Evolutionary conservation across 2,113 vertebrate genomes (phyloP).

Genomic region (Seriola aureovittata): DNA sequence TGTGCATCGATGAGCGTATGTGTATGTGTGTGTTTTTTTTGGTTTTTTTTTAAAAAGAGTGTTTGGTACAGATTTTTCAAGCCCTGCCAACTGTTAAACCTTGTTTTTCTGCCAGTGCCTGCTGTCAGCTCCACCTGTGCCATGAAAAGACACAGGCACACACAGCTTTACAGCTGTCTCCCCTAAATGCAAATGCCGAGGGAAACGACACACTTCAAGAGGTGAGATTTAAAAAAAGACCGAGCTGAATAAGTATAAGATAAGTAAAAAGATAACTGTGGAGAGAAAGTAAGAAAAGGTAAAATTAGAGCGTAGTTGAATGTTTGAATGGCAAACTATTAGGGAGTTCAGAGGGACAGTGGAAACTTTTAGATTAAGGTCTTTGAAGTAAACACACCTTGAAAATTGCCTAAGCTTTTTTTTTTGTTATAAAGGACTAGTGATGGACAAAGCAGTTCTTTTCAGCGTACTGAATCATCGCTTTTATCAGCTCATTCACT

Average conservation of each 20-base stretch:
- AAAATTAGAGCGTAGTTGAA: background rate
- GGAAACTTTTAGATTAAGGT: slow-evolving; percentile 10
- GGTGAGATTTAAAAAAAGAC: background rate
- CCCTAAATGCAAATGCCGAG: slow-evolving; percentile 27
- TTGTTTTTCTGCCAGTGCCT: slow-evolving; percentile 66
- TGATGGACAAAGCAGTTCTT: background rate
- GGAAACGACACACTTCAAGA: slow-evolving; percentile 30
- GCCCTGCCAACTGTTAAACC: slow-evolving; percentile 70
- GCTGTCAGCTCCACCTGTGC: slow-evolving; percentile 73
- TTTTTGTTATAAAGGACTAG: background rate
- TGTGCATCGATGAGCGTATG: slow-evolving; percentile 22
- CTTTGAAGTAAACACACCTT: background rate
- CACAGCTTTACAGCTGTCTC: slow-evolving; percentile 61
- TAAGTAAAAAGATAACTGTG: background rate
- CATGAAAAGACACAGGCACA: slow-evolving; percentile 51
- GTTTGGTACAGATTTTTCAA: slow-evolving; percentile 59
- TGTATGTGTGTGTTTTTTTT: slow-evolving; percentile 49
- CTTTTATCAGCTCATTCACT: background rate
- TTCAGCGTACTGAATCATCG: background rate
- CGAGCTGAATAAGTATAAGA: background rate
- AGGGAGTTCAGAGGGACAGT: background rate
- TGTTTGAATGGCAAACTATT: background rate
- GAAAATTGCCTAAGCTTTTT: background rate
- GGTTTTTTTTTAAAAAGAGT: slow-evolving; percentile 19
- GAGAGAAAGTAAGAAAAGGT: background rate